Percentiles rank a stretch among this genome's conserved stretches.
Conservation (phyloP, 2,888 invertebrate genomes). For the Brenthis daphne region DNA sequence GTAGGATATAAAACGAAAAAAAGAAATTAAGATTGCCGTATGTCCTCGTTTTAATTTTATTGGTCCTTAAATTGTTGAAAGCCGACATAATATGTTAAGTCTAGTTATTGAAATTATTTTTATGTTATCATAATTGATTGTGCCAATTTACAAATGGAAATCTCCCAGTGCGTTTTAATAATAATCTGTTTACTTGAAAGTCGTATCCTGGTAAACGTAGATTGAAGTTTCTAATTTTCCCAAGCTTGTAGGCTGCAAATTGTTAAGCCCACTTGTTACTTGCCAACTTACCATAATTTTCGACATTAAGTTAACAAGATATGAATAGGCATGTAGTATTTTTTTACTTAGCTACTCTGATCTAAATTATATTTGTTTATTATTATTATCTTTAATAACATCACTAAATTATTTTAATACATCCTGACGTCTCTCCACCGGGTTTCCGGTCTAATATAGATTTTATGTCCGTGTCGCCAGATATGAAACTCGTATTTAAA, state of each 20-base stretch:
- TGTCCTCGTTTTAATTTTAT: background rate
- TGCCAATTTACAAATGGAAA: conserved; percentile 57
- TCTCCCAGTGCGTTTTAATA: conserved; percentile 54
- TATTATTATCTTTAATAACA: background rate
- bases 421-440: conserved; percentile 11
- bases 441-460: conserved; percentile 13
- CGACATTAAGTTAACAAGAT: conserved; percentile 43
- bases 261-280: conserved; percentile 48
- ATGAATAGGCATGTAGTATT: conserved; percentile 23
- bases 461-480: conserved; percentile 31
- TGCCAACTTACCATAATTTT: conserved; percentile 47
- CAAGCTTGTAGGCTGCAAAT: conserved; percentile 40
- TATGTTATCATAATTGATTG: conserved; percentile 20
- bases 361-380: background rate
- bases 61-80: background rate
- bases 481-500: conserved; percentile 24
- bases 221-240: conserved; percentile 64
- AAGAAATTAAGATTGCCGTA: conserved; percentile 35
- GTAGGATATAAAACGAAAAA: conserved; percentile 42
- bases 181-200: conserved; percentile 64
- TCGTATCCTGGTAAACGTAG: conserved; percentile 55
- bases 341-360: background rate
- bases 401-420: background rate
- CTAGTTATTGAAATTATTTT: background rate
- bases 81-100: background rate